Percentiles rank a stretch among this genome's conserved stretches.
phyloP scores from a whole-genome alignment of 2,797 vertebrate species.

The Onychomys leucogaster region DNA sequence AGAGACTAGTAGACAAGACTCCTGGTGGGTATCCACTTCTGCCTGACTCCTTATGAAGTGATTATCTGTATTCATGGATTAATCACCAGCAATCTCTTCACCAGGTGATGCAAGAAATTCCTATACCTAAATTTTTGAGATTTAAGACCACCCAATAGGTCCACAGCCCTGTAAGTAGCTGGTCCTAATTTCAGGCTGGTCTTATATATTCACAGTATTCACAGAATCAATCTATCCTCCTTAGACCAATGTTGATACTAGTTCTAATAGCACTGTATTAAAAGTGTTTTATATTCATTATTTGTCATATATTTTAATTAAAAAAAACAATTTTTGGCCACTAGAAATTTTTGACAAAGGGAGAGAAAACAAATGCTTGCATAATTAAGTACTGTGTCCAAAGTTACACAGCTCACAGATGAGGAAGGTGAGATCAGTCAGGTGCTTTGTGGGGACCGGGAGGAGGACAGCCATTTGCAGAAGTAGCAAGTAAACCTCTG shows the following conservation, averaged over 20 bases:
- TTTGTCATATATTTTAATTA: not conserved
- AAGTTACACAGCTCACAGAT: not conserved
- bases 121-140: not conserved
- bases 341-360: not conserved
- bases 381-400: not conserved
- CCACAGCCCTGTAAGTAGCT: not conserved
- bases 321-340: not conserved
- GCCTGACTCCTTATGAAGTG: not conserved
- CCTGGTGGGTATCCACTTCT: not conserved
- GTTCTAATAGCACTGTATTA: not conserved
- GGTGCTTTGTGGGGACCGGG: not conserved
- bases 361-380: not conserved
- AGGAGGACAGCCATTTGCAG: not conserved
- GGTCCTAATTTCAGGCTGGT: slow-evolving; percentile 25
- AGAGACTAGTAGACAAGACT: not conserved
- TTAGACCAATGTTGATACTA: not conserved
- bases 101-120: not conserved
- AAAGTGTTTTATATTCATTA: slow-evolving; percentile 10
- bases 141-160: slow-evolving; percentile 10
- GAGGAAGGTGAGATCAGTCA: not conserved
- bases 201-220: not conserved
- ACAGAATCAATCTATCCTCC: not conserved
- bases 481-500: not conserved
- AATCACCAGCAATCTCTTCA: not conserved
- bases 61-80: not conserved